A percentile compares a stretch with the other conserved stretches of the same genome.
These are phyloP conservation scores for Tympanuchus pallidicinctus DNA, from an alignment of 2,113 vertebrate species.

Conservation along the genomic window DNA sequence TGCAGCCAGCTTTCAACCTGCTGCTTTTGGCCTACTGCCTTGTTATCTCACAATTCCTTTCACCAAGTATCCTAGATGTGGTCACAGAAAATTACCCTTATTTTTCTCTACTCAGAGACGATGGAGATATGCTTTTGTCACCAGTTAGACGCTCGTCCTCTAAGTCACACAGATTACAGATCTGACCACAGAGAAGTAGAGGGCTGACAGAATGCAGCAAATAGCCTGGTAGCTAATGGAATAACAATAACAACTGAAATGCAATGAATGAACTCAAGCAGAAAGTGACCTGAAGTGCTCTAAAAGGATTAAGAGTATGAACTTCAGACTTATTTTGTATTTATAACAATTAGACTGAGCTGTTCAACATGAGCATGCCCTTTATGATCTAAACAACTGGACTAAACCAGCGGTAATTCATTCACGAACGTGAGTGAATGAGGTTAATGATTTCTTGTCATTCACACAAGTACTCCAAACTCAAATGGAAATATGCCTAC, in stretches of 20 bases:
- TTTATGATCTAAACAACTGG: not conserved
- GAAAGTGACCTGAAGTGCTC: not conserved
- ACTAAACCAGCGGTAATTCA: not conserved
- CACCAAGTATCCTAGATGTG: not conserved
- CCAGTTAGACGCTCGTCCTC: not conserved
- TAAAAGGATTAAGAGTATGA: not conserved
- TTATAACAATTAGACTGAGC: not conserved
- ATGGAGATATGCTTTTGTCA: not conserved
- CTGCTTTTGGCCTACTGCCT: conserved; percentile 5
- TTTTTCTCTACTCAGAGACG: conserved; percentile 1
- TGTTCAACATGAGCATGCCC: not conserved
- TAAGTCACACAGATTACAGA: not conserved
- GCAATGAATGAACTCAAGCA: not conserved
- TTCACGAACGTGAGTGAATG: not conserved
- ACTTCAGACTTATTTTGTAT: not conserved
- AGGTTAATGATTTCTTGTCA: not conserved
- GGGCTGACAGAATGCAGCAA: not conserved
- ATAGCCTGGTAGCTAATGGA: not conserved
- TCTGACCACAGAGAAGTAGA: not conserved
- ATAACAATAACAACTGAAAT: not conserved
- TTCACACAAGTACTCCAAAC: not conserved
- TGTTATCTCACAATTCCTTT: not conserved
- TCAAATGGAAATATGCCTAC: not conserved
- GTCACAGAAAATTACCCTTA: conserved; percentile 6
- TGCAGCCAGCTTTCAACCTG: not conserved